Conservation (phyloP, 2,113 vertebrate species). For the Crotalus tigris region DNA sequence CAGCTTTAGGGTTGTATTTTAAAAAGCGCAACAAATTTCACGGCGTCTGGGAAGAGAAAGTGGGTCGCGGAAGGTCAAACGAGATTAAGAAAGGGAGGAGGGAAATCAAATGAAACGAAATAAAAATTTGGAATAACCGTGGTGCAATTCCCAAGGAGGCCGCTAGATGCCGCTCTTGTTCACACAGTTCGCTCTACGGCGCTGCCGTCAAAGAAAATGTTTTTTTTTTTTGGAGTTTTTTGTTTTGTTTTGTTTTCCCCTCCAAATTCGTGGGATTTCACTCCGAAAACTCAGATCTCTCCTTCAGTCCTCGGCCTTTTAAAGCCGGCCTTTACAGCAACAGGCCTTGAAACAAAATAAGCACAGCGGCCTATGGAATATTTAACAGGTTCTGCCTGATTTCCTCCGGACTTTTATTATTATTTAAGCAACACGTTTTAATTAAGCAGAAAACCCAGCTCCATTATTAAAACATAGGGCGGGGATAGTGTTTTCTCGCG, state of each 20-base stretch:
- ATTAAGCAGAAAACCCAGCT: neutral
- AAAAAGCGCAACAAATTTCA: neutral
- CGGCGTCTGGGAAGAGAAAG: neutral
- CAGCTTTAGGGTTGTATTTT: neutral
- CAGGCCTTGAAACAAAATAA: neutral
- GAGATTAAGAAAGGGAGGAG: neutral
- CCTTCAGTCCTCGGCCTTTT: neutral
- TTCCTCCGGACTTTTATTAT: neutral
- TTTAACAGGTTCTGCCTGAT: neutral
- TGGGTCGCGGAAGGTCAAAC: neutral
- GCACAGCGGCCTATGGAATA: neutral
- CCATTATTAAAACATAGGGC: neutral
- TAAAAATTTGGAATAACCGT: neutral
- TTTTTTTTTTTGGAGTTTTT: no score
- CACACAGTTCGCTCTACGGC: neutral
- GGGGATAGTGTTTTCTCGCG: neutral
- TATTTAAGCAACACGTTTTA: neutral
- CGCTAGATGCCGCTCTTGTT: conserved; percentile 19
- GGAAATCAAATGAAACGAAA: no score
- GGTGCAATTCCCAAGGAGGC: neutral
- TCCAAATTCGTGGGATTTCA: neutral
- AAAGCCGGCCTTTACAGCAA: neutral
- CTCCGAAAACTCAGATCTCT: neutral
- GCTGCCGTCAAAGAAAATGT: neutral
- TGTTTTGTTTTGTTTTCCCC: no score